A percentile compares a stretch with the other conserved stretches of the same genome.
Evolutionary conservation across 2,888 invertebrate genomes (phyloP).

Genomic region (Stratiomys singularior): DNA sequence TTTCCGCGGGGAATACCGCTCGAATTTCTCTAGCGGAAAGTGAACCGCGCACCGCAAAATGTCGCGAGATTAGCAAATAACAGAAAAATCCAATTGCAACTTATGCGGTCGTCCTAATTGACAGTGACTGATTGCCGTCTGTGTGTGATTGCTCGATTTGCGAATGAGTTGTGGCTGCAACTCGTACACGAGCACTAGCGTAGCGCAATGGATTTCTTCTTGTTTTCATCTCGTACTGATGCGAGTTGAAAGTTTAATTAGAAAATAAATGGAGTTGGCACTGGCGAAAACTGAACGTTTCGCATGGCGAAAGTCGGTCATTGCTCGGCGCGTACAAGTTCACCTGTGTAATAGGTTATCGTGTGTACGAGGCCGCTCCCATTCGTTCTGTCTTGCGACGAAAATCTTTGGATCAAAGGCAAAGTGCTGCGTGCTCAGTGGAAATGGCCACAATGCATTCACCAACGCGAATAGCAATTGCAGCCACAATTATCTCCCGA

Average conservation of each 20-base stretch:
- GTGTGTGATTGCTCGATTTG: background rate
- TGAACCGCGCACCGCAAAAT: constrained; percentile 4
- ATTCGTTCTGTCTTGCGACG: constrained; percentile 4
- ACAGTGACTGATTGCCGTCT: constrained; percentile 41
- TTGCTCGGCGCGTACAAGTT: constrained; percentile 32
- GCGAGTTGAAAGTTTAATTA: constrained; percentile 22
- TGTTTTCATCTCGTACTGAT: constrained; percentile 7
- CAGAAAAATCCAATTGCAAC: constrained; percentile 30
- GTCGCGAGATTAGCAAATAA: constrained; percentile 1
- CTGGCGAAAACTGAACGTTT: constrained; percentile 23
- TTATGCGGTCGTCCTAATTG: constrained; percentile 26
- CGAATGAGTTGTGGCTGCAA: background rate
- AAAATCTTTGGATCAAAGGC: background rate
- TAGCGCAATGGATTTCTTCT: background rate
- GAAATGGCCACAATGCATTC: too few species aligned
- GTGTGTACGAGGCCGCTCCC: constrained; percentile 38
- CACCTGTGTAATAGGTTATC: constrained; percentile 22
- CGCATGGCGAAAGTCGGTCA: constrained; percentile 39
- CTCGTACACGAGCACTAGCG: background rate
- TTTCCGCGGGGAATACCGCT: constrained; percentile 2
- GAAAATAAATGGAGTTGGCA: constrained; percentile 26
- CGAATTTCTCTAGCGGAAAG: background rate
- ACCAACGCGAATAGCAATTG: too few species aligned
- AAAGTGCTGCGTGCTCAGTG: background rate
- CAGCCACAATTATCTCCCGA: background rate